These are phyloP conservation scores for Gnathonemus echidnorhynchus DNA, from an alignment of 2,113 vertebrate species.

Conservation along the genomic window DNA sequence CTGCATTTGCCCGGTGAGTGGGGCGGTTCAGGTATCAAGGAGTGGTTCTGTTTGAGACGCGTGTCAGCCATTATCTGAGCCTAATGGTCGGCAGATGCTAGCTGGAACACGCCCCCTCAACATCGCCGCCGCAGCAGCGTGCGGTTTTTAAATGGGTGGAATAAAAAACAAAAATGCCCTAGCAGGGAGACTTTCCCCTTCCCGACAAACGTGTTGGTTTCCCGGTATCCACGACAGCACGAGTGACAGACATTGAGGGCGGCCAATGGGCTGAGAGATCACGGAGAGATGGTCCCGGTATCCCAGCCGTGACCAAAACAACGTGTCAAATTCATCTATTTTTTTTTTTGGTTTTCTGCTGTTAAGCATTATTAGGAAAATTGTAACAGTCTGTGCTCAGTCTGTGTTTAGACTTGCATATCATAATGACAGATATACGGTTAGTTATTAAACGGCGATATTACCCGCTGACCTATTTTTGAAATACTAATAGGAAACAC, in stretches of 20 bases:
- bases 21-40: not conserved
- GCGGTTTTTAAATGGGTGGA: not conserved
- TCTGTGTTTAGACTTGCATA: not conserved
- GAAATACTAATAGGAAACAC: not conserved
- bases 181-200: not conserved
- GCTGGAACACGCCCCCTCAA: not conserved
- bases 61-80: not conserved
- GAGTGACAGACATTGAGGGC: not conserved
- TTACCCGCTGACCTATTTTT: not conserved
- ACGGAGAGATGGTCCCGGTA: not conserved
- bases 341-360: not conserved
- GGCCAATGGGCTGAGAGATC: not conserved
- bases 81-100: constrained; percentile 12
- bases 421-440: not conserved
- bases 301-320: not conserved
- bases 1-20: not conserved
- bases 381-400: not conserved
- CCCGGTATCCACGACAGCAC: not conserved
- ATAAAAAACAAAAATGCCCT: not conserved
- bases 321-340: not conserved
- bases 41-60: constrained; percentile 5
- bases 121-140: not conserved
- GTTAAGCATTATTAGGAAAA: not conserved
- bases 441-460: not conserved
- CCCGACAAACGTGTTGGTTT: not conserved